These are phyloP conservation scores for Paracanthobrama guichenoti DNA, from an alignment of 2,113 vertebrate genomes.

Conservation along the genomic window DNA sequence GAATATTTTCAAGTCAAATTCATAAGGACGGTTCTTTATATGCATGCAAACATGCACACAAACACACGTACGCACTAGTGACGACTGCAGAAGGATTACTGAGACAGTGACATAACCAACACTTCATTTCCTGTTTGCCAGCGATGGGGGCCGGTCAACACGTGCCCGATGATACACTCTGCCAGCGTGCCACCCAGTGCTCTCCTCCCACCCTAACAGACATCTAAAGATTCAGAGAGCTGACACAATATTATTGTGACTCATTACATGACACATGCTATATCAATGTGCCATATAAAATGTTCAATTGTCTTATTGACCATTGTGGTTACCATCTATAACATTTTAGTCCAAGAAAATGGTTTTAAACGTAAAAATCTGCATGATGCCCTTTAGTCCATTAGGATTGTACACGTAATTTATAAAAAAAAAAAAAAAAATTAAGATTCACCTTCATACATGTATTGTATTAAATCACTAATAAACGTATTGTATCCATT, in stretches of 20 bases:
- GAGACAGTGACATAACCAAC: conserved; percentile 57
- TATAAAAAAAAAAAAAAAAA: not conserved
- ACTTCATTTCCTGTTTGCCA: conserved; percentile 57
- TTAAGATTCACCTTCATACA: too few species aligned
- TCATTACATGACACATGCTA: not conserved
- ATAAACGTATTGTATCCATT: too few species aligned
- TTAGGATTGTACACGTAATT: too few species aligned
- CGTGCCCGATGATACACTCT: conserved; percentile 41
- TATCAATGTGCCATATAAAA: not conserved
- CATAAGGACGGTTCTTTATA: not conserved
- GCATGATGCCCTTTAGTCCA: too few species aligned
- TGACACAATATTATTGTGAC: not conserved
- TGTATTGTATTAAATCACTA: too few species aligned
- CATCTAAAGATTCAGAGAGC: not conserved
- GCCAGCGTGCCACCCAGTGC: conserved; percentile 7
- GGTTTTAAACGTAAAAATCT: not conserved
- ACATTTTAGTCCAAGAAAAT: not conserved
- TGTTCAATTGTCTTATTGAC: not conserved
- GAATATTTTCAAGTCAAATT: conserved; percentile 5
- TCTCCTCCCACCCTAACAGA: conserved; percentile 11
- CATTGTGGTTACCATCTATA: not conserved
- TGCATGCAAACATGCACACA: not conserved
- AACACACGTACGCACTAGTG: not conserved
- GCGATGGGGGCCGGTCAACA: conserved; percentile 9
- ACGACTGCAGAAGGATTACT: conserved; percentile 7